Base-by-base conservation (phyloP, 1,140 invertebrate genomes). In the Zeugodacus cucurbitae region DNA sequence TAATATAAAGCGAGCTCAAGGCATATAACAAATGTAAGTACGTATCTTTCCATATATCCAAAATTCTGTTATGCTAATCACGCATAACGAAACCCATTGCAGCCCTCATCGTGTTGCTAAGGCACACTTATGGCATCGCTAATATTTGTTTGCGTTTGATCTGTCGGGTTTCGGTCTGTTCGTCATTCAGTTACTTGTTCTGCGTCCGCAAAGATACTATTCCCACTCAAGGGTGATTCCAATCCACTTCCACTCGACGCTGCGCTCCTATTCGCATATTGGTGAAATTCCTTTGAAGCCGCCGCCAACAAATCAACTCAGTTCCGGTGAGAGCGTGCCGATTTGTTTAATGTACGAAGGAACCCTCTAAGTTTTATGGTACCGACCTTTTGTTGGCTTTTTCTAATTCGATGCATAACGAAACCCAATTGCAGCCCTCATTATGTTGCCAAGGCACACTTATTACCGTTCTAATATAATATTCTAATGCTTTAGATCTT, bases 201-300 rank as follows among this genome's bases (percentile, higher is more conserved):
- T 82, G n/a, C 41, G n/a, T n/a, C n/a, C n/a, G n/a, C n/a, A n/a
- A n/a, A n/a, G n/a, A n/a, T n/a, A 37, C 70, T 44, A 17, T 82
- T n/a, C 44, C 5, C n/a, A 26, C 44, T 44, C n/a, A n/a, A 22
- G 22, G 14, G 14, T 70, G 32, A 70, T 70, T 70, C 26, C 74
- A 34, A 34, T 74, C 70, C 74, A 17, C 41, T 17, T n/a, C 26
- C 14, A 2, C 8, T 41, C n/a, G 34, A 26, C 48, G 20, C 74
- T 82, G 74, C 41, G 41, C 74, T 82, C 74, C 74, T 82, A 26
- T 26, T 82, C 74, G 10, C n/a, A 82, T 48, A 82, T 82, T 41
- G 41, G 74, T 41, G n/a, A 82, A 82, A 48, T 82, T 74, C 41
- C 34, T 82, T 82, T 82, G 74, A 82, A 82, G 74, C 4, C 41